Base-by-base conservation (phyloP, 2,888 invertebrate genomes). In the Phyto melanocephala region DNA sequence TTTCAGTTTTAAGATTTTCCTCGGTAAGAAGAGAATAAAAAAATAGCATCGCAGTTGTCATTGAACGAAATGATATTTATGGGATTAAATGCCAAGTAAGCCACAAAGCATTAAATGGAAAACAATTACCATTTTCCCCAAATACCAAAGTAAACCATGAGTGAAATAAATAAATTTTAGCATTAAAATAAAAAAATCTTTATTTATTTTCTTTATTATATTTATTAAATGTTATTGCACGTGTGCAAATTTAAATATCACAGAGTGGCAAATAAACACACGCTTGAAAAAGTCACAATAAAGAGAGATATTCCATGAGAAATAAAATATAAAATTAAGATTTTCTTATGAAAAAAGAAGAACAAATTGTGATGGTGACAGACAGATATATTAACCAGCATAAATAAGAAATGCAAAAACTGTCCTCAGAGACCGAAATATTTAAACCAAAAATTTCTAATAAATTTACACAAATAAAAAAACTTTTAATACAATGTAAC, bases 81-180 rank as follows among this genome's bases (percentile, higher is more conserved):
- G 63, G 37, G 35, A 62, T 42, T 70, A 62, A 77, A 77, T 70
- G 52, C 62, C 54, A 62, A 52, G 42, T 62, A 54, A 35, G 62
- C 77, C 77, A 52, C 77, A 77, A 70, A 47, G 62, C 42, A 62
- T 70, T 77, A 77, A 70, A 62, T 24, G 54, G 28, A 77, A 54
- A 62, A 77, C 70, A 77, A 70, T 77, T 77, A 70, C 54, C 62
- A 70, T 63, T 62, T 70, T 54, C 62, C 33, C 62, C 33, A 77
- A 77, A 77, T 77, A 28, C 77, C 54, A 63, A 15, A 70, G 35
- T 42, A 63, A 70, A 70, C 76, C 68, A 50, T 52, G 68, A 54
- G 35, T 62, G 62, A 37, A 63, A 70, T 42, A 52, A 56, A 37
- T 17, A 50, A 47, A 50, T 68, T 35, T 40, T 6, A 68, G 8